Base-by-base conservation (phyloP, 2,888 invertebrate species). In the Nemotelus pantherinus region DNA sequence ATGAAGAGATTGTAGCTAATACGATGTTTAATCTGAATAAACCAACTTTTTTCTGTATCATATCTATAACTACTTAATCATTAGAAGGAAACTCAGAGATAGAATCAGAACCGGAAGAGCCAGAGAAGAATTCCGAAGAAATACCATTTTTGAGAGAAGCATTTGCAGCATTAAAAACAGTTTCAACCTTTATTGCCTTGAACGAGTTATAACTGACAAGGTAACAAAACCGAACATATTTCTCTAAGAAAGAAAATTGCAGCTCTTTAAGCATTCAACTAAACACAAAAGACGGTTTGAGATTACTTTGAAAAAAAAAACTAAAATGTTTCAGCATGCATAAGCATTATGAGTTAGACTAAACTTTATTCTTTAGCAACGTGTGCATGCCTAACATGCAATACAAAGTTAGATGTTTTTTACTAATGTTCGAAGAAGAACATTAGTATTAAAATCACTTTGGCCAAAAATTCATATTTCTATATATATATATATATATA, bases 31-130 rank as follows among this genome's bases (percentile, higher is more conserved):
- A n/a, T n/a, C n/a, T n/a, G n/a, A n/a, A n/a, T n/a, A n/a, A n/a
- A n/a, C n/a, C n/a, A n/a, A n/a, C n/a, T n/a, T n/a, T n/a, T n/a
- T n/a, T n/a, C n/a, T n/a, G n/a, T n/a, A n/a, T n/a, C n/a, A n/a
- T n/a, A n/a, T n/a, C n/a, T n/a, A n/a, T n/a, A n/a, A n/a, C n/a
- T n/a, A n/a, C n/a, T n/a, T n/a, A n/a, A n/a, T n/a, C n/a, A n/a
- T n/a, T n/a, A n/a, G n/a, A n/a, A 58, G 6, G 25, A n/a, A 58
- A n/a, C 43, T 39, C 63, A 39, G 25, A 7, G 63, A 43, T 63
- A 5, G 63, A 63, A 63, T 63, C 63, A 41, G 63, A 63, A 41
- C 63, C 63, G 43, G 63, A 63, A n/a, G 63, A 63, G 43, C 41
- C 39, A 41, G 43, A 63, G 7, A 43, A 63, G 25, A 63, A 43